A percentile compares a stretch with the other conserved stretches of the same genome.
Conservation (phyloP, 37 sponge, comb jelly and placozoan species). For the Tethya wilhelma region DNA sequence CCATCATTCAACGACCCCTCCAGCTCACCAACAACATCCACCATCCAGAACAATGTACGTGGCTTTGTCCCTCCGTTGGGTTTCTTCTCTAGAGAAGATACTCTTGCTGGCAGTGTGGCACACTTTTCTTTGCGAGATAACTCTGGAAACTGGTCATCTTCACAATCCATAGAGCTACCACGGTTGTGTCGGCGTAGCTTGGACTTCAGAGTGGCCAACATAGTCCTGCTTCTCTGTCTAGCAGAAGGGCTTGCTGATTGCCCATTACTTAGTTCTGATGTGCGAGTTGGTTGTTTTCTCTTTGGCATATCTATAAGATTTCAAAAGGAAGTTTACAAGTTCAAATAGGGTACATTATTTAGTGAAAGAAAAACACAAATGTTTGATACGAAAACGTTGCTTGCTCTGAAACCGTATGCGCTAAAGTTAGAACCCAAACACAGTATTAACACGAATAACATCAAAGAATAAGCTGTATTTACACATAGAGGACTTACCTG, state of each 20-base stretch:
- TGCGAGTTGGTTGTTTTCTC: conserved; percentile 12
- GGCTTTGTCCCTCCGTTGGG: conserved; percentile 8
- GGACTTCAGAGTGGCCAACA: conserved; percentile 4
- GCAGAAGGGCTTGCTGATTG: not conserved
- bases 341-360: too few relatives aligned
- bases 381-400: too few relatives aligned
- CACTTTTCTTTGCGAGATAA: conserved; percentile 17
- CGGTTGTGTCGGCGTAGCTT: conserved; percentile 38
- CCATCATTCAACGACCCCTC: conserved; percentile 23
- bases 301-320: conserved; percentile 28
- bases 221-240: conserved; percentile 4
- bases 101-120: conserved; percentile 51
- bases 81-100: not conserved
- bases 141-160: not conserved
- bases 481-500: too few relatives aligned
- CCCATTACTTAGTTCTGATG: not conserved
- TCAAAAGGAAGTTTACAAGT: too few relatives aligned
- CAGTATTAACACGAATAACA: too few relatives aligned
- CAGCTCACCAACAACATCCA: conserved; percentile 9
- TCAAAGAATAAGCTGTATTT: too few relatives aligned
- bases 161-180: conserved; percentile 12
- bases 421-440: too few relatives aligned
- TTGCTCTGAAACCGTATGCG: too few relatives aligned
- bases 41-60: conserved; percentile 51
- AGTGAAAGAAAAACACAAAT: too few relatives aligned